These are phyloP conservation scores for Trichonephila inaurata DNA, from an alignment of 1,140 invertebrate genomes.

Conservation along the genomic window DNA sequence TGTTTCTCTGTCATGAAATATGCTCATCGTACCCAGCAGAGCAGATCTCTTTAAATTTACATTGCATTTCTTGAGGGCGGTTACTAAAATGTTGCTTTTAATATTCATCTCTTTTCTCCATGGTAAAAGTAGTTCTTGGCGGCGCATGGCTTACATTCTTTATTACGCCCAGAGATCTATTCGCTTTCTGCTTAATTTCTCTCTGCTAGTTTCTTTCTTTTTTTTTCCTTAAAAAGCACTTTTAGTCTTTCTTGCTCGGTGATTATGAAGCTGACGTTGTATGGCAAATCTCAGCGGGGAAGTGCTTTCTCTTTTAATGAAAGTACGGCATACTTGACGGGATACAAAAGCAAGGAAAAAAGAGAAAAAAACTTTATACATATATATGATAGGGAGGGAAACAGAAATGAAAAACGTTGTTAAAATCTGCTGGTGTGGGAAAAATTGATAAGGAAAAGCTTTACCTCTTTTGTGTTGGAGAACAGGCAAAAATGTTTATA, in stretches of 20 bases:
- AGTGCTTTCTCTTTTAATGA: conserved; percentile 48
- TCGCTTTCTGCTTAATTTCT: conserved; percentile 22
- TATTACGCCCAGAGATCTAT: conserved; percentile 16
- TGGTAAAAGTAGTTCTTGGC: conserved; percentile 22
- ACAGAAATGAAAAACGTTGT: conserved; percentile 41
- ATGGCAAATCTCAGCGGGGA: conserved; percentile 34
- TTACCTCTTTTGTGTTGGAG: conserved; percentile 10
- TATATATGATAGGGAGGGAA: conserved; percentile 2
- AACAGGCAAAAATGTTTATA: conserved; percentile 28
- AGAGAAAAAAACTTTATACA: conserved; percentile 20
- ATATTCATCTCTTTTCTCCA: conserved; percentile 9
- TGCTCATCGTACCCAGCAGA: neutral
- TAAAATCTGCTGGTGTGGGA: conserved; percentile 54
- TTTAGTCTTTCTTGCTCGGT: neutral
- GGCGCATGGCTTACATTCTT: neutral
- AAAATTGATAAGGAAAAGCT: conserved; percentile 55
- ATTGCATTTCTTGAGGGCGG: neutral
- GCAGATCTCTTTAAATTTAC: neutral
- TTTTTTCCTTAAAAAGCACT: neutral
- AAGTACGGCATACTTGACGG: conserved; percentile 22
- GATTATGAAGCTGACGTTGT: conserved; percentile 34
- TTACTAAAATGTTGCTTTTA: conserved; percentile 22
- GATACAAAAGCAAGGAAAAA: neutral
- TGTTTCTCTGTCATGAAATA: neutral
- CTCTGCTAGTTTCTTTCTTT: neutral